phyloP scores from a whole-genome alignment of 35 echinoderm and acorn worm species.

The Antedon bifida region DNA sequence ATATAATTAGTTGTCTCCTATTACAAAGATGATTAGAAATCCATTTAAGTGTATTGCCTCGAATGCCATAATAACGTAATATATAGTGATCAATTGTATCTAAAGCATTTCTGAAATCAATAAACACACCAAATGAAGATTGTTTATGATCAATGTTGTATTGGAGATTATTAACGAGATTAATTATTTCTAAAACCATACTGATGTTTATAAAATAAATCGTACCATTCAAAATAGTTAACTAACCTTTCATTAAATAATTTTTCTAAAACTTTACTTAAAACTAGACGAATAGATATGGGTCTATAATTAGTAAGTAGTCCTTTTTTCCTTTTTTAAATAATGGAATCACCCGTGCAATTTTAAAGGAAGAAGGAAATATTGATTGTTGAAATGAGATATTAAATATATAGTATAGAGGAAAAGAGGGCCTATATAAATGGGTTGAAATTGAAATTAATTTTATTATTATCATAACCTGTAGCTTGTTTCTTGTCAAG shows the following conservation, averaged over 20 bases:
- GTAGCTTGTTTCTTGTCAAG: too few species aligned
- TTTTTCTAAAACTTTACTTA: not conserved
- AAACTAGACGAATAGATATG: not conserved
- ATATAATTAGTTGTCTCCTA: not conserved
- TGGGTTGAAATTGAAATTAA: too few species aligned
- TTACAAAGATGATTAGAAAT: not conserved
- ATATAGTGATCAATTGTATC: slow-evolving; percentile 6
- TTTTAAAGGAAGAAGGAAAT: not conserved
- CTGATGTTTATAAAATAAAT: not conserved
- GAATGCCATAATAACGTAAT: not conserved
- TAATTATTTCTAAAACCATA: not conserved
- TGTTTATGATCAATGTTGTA: not conserved
- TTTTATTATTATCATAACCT: too few species aligned
- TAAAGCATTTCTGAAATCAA: slow-evolving; percentile 1
- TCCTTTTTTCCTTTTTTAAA: not conserved
- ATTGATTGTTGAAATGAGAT: too few species aligned
- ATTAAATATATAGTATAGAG: too few species aligned
- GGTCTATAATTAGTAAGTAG: not conserved
- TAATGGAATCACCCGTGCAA: not conserved
- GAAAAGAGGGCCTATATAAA: too few species aligned
- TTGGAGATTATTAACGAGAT: not conserved
- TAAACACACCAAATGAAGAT: not conserved
- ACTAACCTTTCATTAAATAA: not conserved
- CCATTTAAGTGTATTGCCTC: not conserved
- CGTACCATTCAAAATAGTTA: not conserved